A percentile compares a stretch with the other conserved stretches of the same genome.
phyloP scores from a whole-genome alignment of 1,140 invertebrate species.

The Caenorhabditis elegans region WBcel235 BX284602.5:5814001-5814500 shows the following conservation, averaged over 20 bases:
- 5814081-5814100: conserved; percentile 4
- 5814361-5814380: background rate
- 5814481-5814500: background rate
- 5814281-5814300: background rate
- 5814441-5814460: background rate
- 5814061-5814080: background rate
- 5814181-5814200: conserved; percentile 39
- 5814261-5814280: conserved; percentile 36
- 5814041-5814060: background rate
- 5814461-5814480: background rate
- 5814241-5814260: background rate
- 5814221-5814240: conserved; percentile 24
- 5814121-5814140: conserved; percentile 43
- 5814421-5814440: background rate
- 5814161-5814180: background rate
- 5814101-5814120: conserved; percentile 37
- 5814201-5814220: conserved; percentile 6
- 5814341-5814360: conserved; percentile 8
- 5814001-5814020: background rate
- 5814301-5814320: conserved; percentile 29
- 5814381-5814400: conserved; percentile 33
- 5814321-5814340: background rate
- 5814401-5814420: background rate
- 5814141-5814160: conserved; percentile 40
- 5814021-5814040: background rate